Conservation (phyloP, 2,888 invertebrate species). For the Tupiocoris notatus region DNA sequence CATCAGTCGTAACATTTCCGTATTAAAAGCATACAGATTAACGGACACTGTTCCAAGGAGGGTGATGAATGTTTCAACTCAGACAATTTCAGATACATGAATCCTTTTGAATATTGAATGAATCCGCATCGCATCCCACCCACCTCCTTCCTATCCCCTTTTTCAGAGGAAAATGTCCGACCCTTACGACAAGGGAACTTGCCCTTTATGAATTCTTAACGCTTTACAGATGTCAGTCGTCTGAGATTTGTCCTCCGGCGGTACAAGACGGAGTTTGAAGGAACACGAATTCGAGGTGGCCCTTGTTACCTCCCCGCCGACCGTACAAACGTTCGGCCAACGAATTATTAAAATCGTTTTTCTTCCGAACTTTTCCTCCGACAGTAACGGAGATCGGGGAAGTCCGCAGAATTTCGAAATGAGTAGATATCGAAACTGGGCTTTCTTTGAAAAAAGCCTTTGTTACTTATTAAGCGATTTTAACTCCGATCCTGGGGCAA, state of each 20-base stretch:
- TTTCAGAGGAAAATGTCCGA: neutral
- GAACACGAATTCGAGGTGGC: neutral
- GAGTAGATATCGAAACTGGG: neutral
- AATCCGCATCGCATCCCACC: neutral
- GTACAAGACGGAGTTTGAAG: neutral
- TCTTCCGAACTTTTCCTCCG: neutral
- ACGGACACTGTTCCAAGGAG: neutral
- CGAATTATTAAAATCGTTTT: neutral
- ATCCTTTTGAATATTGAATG: slow-evolving; percentile 19
- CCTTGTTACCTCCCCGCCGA: neutral
- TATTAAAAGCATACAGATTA: neutral
- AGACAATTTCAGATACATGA: slow-evolving; percentile 24
- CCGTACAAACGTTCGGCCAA: no score
- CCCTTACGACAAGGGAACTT: neutral
- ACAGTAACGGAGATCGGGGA: neutral
- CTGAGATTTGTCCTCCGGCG: slow-evolving; percentile 14
- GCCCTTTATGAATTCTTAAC: slow-evolving; percentile 21
- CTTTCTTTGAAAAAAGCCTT: neutral
- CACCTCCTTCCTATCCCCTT: neutral
- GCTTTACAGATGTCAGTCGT: slow-evolving; percentile 22
- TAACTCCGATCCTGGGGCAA: neutral
- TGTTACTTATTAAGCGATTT: neutral
- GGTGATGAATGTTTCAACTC: slow-evolving; percentile 16
- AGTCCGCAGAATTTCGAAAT: neutral
- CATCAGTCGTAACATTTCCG: no score